Evolutionary conservation across 2,888 invertebrate species (phyloP).

Genomic region (Fissipunctia ypsillon): DNA sequence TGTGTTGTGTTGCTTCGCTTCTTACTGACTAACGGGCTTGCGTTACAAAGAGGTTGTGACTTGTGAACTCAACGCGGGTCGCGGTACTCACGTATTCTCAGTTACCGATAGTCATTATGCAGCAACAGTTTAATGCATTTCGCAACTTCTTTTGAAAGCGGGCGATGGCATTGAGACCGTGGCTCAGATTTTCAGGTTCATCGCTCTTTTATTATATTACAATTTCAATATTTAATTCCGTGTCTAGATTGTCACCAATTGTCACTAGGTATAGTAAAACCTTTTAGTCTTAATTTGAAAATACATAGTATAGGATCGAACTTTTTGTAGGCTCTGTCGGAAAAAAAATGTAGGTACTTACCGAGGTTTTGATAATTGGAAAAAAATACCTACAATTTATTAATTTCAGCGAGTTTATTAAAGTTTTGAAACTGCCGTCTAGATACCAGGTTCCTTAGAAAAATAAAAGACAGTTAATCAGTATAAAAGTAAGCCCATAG

Average conservation of each 20-base stretch:
- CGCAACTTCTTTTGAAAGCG: neutral
- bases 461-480: slow-evolving; percentile 1
- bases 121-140: neutral
- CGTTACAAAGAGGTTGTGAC: slow-evolving; percentile 16
- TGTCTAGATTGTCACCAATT: too few species aligned
- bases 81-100: slow-evolving; percentile 5
- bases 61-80: neutral
- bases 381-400: neutral
- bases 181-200: neutral
- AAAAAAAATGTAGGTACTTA: neutral
- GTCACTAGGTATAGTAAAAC: too few species aligned
- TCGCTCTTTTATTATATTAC: neutral
- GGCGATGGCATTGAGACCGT: neutral
- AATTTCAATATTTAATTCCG: neutral
- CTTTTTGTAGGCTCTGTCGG: neutral
- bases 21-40: neutral
- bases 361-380: neutral
- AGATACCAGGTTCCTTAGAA: neutral
- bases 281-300: neutral
- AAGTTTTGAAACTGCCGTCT: neutral
- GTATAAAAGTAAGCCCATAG: slow-evolving; percentile 1
- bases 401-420: neutral
- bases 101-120: neutral
- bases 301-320: too few species aligned
- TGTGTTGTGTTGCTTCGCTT: neutral